Evolutionary conservation across 1,140 invertebrate genomes (phyloP).

Genomic region (Metaphire vulgaris): DNA sequence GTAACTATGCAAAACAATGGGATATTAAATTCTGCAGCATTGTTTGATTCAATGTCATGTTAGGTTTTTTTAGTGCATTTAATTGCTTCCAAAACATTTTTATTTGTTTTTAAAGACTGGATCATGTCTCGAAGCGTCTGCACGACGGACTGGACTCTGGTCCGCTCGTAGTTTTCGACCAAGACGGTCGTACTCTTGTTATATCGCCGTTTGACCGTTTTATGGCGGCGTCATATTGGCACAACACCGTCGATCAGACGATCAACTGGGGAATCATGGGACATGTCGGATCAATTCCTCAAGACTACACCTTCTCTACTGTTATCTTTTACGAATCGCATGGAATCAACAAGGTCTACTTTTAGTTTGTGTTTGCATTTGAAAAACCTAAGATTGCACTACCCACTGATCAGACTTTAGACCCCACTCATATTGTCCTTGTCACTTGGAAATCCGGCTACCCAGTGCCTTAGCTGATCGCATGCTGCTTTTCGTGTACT

Average conservation of each 20-base stretch:
- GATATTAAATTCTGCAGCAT: too few species aligned
- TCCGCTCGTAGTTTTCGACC: constrained; percentile 38
- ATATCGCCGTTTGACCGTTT: constrained; percentile 37
- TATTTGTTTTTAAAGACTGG: constrained; percentile 17
- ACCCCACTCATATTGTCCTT: too few species aligned
- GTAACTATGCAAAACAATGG: too few species aligned
- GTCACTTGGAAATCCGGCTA: too few species aligned
- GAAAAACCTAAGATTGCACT: too few species aligned
- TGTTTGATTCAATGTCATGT: too few species aligned
- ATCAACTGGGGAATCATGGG: constrained; percentile 42
- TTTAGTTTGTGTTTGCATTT: background rate
- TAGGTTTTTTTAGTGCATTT: too few species aligned
- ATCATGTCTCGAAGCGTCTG: background rate
- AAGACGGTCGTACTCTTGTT: constrained; percentile 31
- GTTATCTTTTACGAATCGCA: constrained; percentile 33
- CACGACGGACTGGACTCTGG: constrained; percentile 35
- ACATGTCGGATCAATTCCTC: constrained; percentile 36
- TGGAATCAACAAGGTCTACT: constrained; percentile 39
- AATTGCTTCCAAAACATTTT: too few species aligned
- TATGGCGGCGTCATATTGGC: constrained; percentile 35
- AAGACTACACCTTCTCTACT: constrained; percentile 33
- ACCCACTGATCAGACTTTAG: too few species aligned
- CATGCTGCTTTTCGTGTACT: too few species aligned
- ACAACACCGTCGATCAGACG: constrained; percentile 13
- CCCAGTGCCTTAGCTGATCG: too few species aligned